Base-by-base conservation (phyloP, 1,140 invertebrate genomes). In the Atta cephalotes region DNA sequence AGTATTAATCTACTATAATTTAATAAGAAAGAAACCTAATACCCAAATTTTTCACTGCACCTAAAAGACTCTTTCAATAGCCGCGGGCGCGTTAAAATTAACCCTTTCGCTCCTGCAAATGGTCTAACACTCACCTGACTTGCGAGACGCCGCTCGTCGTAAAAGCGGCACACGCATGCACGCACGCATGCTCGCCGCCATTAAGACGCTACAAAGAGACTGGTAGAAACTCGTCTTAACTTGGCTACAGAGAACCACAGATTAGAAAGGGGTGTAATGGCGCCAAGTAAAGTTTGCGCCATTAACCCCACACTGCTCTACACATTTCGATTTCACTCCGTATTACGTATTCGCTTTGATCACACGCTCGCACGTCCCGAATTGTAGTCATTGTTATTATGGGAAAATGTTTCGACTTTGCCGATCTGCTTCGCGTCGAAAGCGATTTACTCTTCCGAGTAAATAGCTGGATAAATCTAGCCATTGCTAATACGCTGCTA, bases 41-140 rank as follows among this genome's bases (percentile, higher is more conserved):
- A 39, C 9, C 0, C 49, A 0, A 80, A 53, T 28, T 70, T 71
- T 3, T 16, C 35, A 60, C 31, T 0, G 35, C 6, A 31, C n/a
- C 14, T 68, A 28, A 66, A 56, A 60, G 58, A 78, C 31, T 45
- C 71, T 21, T 66, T 72, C 39, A 62, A 88, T 72, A 88, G 51
- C 51, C 72, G 39, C 70, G 18, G n/a, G 10, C 51, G 79, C 35
- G 62, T 85, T 89, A 88, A 89, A 88, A 89, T 88, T 89, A 89
- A 86, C 60, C 35, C 74, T 72, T 49, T 87, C 63, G 28, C 10
- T 88, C 58, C 56, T 45, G 86, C 56, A 58, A 88, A 76, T 16
- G 45, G 53, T 31, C 16, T 49, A 25, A 28, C 25, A 63, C 60
- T 89, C 87, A 88, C 79, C 87, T 89, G 79, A 76, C 21, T 12